Conservation (phyloP, 35 echinoderm and acorn worm genomes). For the Patiria miniata region DNA sequence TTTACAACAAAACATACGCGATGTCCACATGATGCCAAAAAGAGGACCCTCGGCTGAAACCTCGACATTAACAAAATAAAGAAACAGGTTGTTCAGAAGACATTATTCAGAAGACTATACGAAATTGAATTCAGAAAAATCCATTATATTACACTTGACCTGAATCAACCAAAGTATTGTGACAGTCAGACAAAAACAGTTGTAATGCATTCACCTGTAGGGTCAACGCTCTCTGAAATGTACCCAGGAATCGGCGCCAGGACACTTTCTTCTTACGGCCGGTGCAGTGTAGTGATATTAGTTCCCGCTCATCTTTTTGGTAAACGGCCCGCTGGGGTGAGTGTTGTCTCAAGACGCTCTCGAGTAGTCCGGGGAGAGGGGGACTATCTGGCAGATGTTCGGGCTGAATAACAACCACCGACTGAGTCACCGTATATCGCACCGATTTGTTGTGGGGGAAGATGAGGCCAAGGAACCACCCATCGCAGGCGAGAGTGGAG, state of each 20-base stretch:
- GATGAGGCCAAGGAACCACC: not conserved
- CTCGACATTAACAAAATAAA: no score
- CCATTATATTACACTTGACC: no score
- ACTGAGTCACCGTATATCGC: constrained; percentile 23
- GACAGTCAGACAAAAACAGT: not conserved
- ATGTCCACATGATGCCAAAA: no score
- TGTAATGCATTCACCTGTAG: not conserved
- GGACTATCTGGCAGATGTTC: constrained; percentile 14
- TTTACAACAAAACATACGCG: no score
- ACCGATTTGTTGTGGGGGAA: not conserved
- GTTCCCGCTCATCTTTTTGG: not conserved
- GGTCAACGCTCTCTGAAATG: not conserved
- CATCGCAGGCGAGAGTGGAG: not conserved
- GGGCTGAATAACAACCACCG: constrained; percentile 9
- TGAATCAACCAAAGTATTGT: no score
- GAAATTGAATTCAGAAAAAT: no score
- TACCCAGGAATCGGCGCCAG: not conserved
- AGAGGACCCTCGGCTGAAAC: no score
- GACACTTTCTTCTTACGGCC: no score
- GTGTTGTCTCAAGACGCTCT: constrained; percentile 22
- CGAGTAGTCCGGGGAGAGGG: not conserved
- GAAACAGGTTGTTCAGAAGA: no score
- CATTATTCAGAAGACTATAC: no score
- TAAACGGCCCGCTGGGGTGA: not conserved
- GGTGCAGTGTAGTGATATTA: constrained; percentile 15